Percentiles rank a stretch among this genome's conserved stretches.
These are phyloP conservation scores for Frankliniella fusca DNA, from an alignment of 2,888 invertebrate species.

Conservation along the genomic window DNA sequence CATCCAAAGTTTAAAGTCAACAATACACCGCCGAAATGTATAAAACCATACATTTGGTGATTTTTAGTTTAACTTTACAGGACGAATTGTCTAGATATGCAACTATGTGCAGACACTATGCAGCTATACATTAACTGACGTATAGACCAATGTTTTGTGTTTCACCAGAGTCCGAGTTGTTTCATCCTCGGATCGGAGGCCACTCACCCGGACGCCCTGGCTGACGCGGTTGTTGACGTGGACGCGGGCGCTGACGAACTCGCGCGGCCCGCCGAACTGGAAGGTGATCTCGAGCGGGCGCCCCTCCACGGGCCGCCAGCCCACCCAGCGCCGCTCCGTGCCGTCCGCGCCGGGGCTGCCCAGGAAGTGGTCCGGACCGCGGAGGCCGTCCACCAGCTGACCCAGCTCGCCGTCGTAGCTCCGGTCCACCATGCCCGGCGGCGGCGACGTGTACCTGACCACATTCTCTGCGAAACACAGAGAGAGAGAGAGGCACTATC, in stretches of 20 bases:
- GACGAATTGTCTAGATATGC: too few relatives aligned
- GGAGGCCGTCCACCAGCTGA: constrained; percentile 72
- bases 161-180: too few relatives aligned
- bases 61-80: too few relatives aligned
- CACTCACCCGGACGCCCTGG: constrained; percentile 68
- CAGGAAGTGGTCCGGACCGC: constrained; percentile 64
- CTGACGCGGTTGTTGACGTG: constrained; percentile 77
- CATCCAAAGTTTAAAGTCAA: too few relatives aligned
- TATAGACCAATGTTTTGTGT: too few relatives aligned
- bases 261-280: constrained; percentile 71
- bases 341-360: not conserved
- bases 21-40: too few relatives aligned
- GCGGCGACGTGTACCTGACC: constrained; percentile 62
- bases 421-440: constrained; percentile 65
- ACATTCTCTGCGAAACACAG: constrained; percentile 57
- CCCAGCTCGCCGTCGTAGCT: constrained; percentile 86
- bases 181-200: too few relatives aligned
- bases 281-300: constrained; percentile 71
- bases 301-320: constrained; percentile 64
- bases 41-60: too few relatives aligned
- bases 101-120: too few relatives aligned
- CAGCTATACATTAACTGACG: too few relatives aligned
- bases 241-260: constrained; percentile 68
- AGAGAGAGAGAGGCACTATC: too few relatives aligned
- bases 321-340: constrained; percentile 72